Evolutionary conservation across 2,797 vertebrate species (phyloP).

Genomic region (Lacerta viridis): DNA sequence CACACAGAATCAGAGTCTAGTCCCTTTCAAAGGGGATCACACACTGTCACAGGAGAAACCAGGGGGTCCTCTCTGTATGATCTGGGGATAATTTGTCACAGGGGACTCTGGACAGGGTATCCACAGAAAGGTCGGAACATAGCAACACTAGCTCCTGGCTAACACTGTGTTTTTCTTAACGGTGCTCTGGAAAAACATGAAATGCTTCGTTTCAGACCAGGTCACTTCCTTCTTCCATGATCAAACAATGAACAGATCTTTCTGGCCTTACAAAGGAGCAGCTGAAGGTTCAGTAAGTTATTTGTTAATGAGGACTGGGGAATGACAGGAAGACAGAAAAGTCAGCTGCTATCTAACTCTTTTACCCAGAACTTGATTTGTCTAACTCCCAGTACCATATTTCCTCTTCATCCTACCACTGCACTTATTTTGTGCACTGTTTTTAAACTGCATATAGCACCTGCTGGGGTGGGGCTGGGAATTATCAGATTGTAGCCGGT

Average conservation of each 20-base stretch:
- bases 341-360: neutral
- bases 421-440: neutral
- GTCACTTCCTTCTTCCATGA: neutral
- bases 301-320: neutral
- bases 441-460: neutral
- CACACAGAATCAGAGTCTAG: neutral
- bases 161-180: neutral
- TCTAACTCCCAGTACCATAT: neutral
- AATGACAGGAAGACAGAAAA: neutral
- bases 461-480: neutral
- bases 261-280: neutral
- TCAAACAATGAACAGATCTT: neutral
- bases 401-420: neutral
- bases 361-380: neutral
- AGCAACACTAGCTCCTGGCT: neutral
- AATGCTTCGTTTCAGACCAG: neutral
- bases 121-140: neutral
- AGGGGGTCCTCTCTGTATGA: neutral
- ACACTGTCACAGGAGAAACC: slow-evolving; percentile 4
- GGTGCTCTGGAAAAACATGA: neutral
- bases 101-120: too few relatives aligned
- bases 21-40: slow-evolving; percentile 6
- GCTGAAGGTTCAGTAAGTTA: neutral
- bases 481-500: neutral
- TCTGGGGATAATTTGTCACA: neutral